These are phyloP conservation scores for Puma concolor DNA, from an alignment of 2,113 vertebrate genomes.

Conservation along the genomic window DNA sequence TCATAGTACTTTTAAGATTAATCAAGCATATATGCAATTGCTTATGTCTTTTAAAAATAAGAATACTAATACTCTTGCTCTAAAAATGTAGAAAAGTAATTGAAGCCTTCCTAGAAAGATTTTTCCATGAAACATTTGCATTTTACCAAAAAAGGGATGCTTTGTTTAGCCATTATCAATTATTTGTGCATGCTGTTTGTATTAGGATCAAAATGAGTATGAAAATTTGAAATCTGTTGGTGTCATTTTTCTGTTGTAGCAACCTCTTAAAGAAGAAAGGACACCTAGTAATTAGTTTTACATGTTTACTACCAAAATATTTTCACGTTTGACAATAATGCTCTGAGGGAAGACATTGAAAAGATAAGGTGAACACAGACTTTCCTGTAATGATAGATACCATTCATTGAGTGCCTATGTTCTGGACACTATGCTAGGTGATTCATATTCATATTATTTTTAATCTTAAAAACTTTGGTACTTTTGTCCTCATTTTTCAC, in stretches of 20 bases:
- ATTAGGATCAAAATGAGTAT: background rate
- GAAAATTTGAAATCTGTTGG: conserved; percentile 14
- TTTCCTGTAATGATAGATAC: background rate
- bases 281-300: background rate
- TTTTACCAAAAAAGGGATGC: background rate
- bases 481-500: background rate
- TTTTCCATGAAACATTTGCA: background rate
- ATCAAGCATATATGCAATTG: background rate
- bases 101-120: conserved; percentile 14
- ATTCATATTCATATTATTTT: background rate
- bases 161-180: background rate
- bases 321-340: background rate
- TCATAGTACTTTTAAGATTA: background rate
- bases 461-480: background rate
- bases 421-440: background rate
- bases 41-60: conserved; percentile 22
- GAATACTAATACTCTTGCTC: background rate
- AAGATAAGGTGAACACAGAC: background rate
- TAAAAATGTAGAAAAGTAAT: conserved; percentile 25
- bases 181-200: background rate
- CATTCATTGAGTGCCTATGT: background rate
- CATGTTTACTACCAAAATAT: background rate
- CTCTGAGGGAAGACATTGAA: background rate
- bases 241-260: background rate
- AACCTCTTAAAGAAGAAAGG: background rate